Base-by-base conservation (phyloP, 2,113 vertebrate species). In the Tympanuchus pallidicinctus region DNA sequence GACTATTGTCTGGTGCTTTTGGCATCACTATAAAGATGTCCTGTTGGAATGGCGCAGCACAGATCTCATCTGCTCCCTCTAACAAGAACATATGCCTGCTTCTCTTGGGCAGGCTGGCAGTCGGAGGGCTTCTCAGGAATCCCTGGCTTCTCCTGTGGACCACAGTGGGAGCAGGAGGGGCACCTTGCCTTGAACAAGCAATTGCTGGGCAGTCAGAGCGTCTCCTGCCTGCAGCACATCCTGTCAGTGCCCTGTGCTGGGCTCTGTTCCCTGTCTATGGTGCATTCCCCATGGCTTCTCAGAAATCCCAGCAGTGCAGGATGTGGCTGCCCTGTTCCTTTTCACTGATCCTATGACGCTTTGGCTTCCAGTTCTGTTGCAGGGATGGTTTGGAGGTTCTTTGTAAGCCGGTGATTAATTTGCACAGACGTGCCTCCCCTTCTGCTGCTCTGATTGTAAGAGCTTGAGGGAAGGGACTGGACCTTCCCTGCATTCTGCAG, bases 11-110 rank as follows among this genome's bases (percentile, higher is more conserved):
- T 21, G 3, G 20, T 54, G 71, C 36, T n/a, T 67, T 88, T 96
- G 94, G 92, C 93, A 86, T 24, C 24, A 1, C 34, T 71, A 6
- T 66, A n/a, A 63, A 81, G 79, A 74, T 90, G 93, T 91, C 95
- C 90, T 81, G 42, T 50, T 75, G 88, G 82, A 78, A 56, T 43
- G 73, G 88, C 16, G 42, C 36, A 19, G 3, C 5, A 61, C 36
- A 34, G 73, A 48, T 71, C 75, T 94, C 85, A 61, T 72, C 94
- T 94, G 82, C 89, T 92, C 43, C 72, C 65, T 91, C 56, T 30
- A 34, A 64, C 0, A 1, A 91, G 94, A 80, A n/a, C 75, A 11
- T n/a, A 50, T 38, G 57, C 52, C 66, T 74, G 42, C 77, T 75
- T 19, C 43, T 76, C 40, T 48, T 25, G 80, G 82, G 15, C 65